Evolutionary conservation across 2,797 vertebrate genomes (phyloP).

Genomic region (Holocentrus rufus): DNA sequence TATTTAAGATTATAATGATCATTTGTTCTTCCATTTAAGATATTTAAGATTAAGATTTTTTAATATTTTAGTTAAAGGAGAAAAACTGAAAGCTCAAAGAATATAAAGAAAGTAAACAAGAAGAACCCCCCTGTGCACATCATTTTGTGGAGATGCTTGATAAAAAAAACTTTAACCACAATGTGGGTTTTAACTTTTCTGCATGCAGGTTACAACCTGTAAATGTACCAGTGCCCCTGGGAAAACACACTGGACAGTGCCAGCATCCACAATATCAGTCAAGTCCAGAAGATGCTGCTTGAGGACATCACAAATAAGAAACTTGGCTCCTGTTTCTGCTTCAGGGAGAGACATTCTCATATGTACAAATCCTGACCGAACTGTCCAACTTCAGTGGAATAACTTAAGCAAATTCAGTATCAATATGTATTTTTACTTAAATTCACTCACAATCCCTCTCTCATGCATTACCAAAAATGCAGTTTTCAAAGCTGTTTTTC

Average conservation of each 20-base stretch:
- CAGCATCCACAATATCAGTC: too few species aligned
- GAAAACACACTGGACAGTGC: neutral
- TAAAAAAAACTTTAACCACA: constrained; percentile 8
- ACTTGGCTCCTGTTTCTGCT: constrained; percentile 11
- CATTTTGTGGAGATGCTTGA: constrained; percentile 7
- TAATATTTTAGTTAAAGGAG: constrained; percentile 18
- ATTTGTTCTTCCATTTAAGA: too few species aligned
- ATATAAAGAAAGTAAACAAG: constrained; percentile 12
- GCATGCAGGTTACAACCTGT: too few species aligned
- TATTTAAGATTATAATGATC: too few species aligned
- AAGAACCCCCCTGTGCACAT: constrained; percentile 4
- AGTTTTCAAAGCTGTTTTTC: neutral
- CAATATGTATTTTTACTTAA: constrained; percentile 8
- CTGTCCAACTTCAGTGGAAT: neutral
- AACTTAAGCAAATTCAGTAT: constrained; percentile 11
- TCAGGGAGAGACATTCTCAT: neutral
- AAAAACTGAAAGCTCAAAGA: neutral
- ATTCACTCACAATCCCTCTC: constrained; percentile 19
- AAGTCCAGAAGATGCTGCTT: too few species aligned
- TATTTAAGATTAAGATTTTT: neutral
- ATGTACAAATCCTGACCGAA: neutral
- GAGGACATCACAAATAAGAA: neutral
- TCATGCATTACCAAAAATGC: constrained; percentile 12
- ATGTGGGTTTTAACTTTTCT: neutral
- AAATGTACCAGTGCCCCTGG: neutral